Evolutionary conservation across 2,888 invertebrate genomes (phyloP).

Genomic region (Achlya flavicornis): DNA sequence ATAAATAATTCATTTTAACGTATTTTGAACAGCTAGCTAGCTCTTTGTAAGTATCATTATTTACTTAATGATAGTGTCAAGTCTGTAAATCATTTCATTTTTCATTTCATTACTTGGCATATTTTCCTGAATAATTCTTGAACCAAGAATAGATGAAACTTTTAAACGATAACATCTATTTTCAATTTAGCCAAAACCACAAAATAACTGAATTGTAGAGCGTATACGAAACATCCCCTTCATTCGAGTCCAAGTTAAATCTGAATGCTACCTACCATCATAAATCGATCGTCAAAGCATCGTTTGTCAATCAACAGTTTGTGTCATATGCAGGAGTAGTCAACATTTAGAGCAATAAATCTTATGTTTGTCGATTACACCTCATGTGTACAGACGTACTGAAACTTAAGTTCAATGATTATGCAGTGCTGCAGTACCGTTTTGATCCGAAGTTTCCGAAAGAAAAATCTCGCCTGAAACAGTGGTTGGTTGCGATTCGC

Average conservation of each 20-base stretch:
- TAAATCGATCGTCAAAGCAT: slow-evolving; percentile 7
- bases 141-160: too few relatives aligned
- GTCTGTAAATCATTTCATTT: background rate
- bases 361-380: background rate
- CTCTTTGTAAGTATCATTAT: slow-evolving; percentile 17
- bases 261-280: background rate
- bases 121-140: too few relatives aligned
- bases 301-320: slow-evolving; percentile 5
- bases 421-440: too few relatives aligned
- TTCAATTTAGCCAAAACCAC: background rate
- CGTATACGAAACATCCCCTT: background rate
- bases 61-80: background rate
- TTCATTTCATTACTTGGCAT: background rate
- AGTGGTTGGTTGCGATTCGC: too few relatives aligned
- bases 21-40: slow-evolving; percentile 16
- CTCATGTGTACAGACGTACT: background rate
- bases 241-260: background rate
- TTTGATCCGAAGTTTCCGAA: too few relatives aligned
- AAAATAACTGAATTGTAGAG: background rate
- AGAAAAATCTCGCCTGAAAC: too few relatives aligned
- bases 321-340: slow-evolving; percentile 1
- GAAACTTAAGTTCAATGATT: background rate
- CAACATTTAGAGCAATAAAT: background rate
- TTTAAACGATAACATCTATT: too few relatives aligned
- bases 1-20: slow-evolving; percentile 27